Conservation (phyloP, 2,888 invertebrate species). For the Therioaphis trifolii region DNA sequence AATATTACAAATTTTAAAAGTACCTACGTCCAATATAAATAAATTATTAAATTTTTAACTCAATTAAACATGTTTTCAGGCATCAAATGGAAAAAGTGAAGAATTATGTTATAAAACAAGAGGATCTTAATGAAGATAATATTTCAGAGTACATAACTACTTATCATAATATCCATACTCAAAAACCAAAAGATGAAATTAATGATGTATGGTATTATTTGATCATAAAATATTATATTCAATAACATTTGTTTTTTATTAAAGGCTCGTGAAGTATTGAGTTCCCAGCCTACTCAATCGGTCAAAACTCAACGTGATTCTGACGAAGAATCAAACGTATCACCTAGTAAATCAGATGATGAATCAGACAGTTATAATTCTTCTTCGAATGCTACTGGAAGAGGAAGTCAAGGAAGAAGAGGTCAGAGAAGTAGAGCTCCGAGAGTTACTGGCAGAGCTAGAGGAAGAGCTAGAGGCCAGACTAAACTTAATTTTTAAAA, state of each 20-base stretch:
- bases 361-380: slow-evolving; percentile 4
- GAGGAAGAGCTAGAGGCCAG: slow-evolving; percentile 39
- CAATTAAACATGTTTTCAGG: slow-evolving; percentile 67
- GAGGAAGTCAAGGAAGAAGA: slow-evolving; percentile 42
- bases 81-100: slow-evolving; percentile 72
- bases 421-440: slow-evolving; percentile 48
- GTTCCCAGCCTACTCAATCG: background rate
- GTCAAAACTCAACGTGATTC: background rate
- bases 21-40: too few relatives aligned
- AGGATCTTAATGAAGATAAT: slow-evolving; percentile 70
- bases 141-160: slow-evolving; percentile 71
- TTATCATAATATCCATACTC: slow-evolving; percentile 69
- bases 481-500: slow-evolving; percentile 46
- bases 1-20: too few relatives aligned
- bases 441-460: slow-evolving; percentile 9
- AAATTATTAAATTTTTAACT: slow-evolving; percentile 16
- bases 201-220: slow-evolving; percentile 68
- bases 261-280: slow-evolving; percentile 13
- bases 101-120: slow-evolving; percentile 70
- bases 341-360: slow-evolving; percentile 20
- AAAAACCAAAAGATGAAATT: slow-evolving; percentile 69
- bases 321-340: slow-evolving; percentile 30
- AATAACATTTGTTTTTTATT: slow-evolving; percentile 1
- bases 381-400: background rate
- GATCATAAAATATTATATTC: background rate